Percentiles rank a stretch among this genome's conserved stretches.
These are phyloP conservation scores for Acanthoscelides obtectus DNA, from an alignment of 2,888 invertebrate genomes.

Conservation along the genomic window DNA sequence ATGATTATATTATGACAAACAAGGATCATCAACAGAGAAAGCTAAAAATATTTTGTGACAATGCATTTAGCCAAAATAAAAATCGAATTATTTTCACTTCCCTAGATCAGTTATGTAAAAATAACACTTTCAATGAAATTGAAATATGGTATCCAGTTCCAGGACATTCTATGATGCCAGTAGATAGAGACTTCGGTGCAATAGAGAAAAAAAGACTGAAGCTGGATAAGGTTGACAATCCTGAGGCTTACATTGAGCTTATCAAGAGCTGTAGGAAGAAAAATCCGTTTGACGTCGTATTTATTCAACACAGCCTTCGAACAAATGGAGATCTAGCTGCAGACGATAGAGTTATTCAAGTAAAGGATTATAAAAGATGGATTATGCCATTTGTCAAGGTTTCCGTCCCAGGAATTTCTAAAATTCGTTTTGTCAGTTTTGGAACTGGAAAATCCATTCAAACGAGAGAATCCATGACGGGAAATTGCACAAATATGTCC, in stretches of 20 bases:
- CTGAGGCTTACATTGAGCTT: constrained; percentile 9
- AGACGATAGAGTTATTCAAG: constrained; percentile 10
- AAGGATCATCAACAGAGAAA: constrained; percentile 1
- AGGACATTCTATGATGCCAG: constrained; percentile 29
- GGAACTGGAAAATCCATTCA: constrained; percentile 5
- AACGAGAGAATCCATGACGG: constrained; percentile 11
- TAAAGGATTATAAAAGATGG: constrained; percentile 11
- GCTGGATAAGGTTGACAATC: constrained; percentile 10
- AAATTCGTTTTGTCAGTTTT: constrained; percentile 2
- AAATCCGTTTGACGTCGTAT: constrained; percentile 7
- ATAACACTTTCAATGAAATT: constrained; percentile 15
- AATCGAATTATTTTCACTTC: constrained; percentile 9
- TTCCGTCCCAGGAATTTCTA: constrained; percentile 7
- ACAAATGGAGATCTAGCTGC: constrained; percentile 9
- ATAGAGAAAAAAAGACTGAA: constrained; percentile 12
- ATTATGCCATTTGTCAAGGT: constrained; percentile 7
- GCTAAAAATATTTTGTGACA: constrained; percentile 9
- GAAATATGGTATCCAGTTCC: constrained; percentile 23
- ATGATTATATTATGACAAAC: constrained; percentile 7
- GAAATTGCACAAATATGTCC: constrained; percentile 1
- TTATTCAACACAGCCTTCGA: constrained; percentile 12
- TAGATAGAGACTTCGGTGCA: constrained; percentile 27
- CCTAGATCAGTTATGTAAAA: constrained; percentile 6
- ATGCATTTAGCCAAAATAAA: constrained; percentile 11
- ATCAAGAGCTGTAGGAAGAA: constrained; percentile 10